These are phyloP conservation scores for Narcine bancroftii DNA, from an alignment of 2,113 vertebrate species.

Conservation along the genomic window DNA sequence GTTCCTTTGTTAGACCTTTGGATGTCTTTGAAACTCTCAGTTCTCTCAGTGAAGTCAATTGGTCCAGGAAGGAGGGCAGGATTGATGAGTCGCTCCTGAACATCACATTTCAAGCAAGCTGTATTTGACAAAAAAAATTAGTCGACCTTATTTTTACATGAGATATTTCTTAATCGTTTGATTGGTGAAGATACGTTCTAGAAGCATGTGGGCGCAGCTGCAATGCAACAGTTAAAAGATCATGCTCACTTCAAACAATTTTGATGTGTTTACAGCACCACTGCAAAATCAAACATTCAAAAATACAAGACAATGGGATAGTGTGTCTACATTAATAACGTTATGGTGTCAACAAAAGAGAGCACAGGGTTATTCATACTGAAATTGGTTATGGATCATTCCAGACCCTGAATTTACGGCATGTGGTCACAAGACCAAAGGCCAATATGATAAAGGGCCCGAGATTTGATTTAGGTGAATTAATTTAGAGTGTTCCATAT, in stretches of 20 bases:
- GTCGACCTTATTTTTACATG: neutral
- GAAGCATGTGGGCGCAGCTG: neutral
- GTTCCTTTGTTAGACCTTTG: slow-evolving; percentile 53
- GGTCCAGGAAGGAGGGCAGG: slow-evolving; percentile 66
- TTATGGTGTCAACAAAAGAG: neutral
- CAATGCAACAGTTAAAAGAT: neutral
- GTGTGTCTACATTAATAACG: neutral
- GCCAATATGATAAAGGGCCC: no score
- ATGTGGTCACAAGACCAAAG: neutral
- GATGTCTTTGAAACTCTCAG: slow-evolving; percentile 57
- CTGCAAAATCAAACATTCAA: neutral
- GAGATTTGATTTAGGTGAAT: no score
- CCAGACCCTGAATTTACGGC: neutral
- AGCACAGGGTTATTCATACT: neutral
- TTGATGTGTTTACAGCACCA: neutral
- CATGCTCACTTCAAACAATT: neutral
- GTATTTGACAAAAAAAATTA: slow-evolving; percentile 2
- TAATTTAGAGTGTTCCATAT: no score
- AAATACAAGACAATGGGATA: neutral
- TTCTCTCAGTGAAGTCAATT: slow-evolving; percentile 52
- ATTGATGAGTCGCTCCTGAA: slow-evolving; percentile 80
- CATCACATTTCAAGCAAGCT: slow-evolving; percentile 86
- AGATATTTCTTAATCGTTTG: neutral
- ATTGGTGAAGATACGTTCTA: neutral
- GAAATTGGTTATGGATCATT: neutral